Conservation (phyloP, 1,140 invertebrate genomes). For the Drosophila equinoxialis region DNA sequence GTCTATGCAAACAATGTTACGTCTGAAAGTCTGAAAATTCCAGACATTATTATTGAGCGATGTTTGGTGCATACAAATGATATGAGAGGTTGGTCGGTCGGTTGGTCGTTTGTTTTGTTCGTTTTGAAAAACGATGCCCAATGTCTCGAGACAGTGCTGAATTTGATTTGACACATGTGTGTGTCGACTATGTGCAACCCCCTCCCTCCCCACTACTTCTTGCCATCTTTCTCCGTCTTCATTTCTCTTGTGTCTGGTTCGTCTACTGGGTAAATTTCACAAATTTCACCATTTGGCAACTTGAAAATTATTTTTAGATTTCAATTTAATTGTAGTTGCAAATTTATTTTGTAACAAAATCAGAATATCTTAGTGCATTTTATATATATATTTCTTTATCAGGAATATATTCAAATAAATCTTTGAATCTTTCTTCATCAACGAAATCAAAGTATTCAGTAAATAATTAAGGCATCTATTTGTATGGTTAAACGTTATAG, state of each 20-base stretch:
- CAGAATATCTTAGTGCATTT: background rate
- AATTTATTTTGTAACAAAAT: background rate
- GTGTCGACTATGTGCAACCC: background rate
- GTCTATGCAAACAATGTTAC: conserved; percentile 27
- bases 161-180: conserved; percentile 11
- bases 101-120: background rate
- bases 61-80: conserved; percentile 42
- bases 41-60: conserved; percentile 41
- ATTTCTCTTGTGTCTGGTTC: no score
- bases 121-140: background rate
- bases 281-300: background rate
- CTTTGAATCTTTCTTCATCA: no score
- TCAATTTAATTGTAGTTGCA: background rate
- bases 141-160: background rate
- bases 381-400: background rate
- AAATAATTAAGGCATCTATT: no score
- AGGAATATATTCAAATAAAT: no score
- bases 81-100: background rate
- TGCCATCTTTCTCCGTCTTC: no score
- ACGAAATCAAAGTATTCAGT: no score
- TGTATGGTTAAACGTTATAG: no score
- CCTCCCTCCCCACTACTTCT: no score
- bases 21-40: conserved; percentile 34
- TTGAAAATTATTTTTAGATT: background rate
- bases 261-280: background rate